Conservation (phyloP, 2,888 invertebrate species). For the Meganola albula region DNA sequence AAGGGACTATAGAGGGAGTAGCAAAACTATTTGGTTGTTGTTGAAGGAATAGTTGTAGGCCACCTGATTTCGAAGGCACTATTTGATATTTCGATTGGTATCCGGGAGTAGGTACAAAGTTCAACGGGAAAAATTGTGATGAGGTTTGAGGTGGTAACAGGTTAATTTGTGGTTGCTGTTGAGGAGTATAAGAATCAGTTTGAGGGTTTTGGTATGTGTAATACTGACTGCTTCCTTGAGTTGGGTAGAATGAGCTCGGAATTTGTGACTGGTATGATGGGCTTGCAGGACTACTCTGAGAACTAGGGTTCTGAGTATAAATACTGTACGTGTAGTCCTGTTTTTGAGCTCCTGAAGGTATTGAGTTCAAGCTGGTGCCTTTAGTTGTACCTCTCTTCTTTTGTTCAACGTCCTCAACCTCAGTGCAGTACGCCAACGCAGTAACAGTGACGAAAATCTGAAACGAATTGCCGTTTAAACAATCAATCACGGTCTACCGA, state of each 20-base stretch:
- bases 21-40: slow-evolving; percentile 48
- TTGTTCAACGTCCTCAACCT: slow-evolving; percentile 60
- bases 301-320: slow-evolving; percentile 49
- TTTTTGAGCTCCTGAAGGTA: slow-evolving; percentile 65
- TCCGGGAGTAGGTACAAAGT: slow-evolving; percentile 59
- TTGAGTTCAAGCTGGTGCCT: slow-evolving; percentile 53
- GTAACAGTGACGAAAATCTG: slow-evolving; percentile 58
- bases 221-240: slow-evolving; percentile 52
- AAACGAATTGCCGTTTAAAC: slow-evolving; percentile 32
- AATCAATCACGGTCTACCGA: slow-evolving; percentile 36
- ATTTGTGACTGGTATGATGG: slow-evolving; percentile 53
- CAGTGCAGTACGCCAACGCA: slow-evolving; percentile 50
- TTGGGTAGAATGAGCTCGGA: slow-evolving; percentile 62
- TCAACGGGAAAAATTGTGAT: slow-evolving; percentile 58
- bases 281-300: slow-evolving; percentile 34
- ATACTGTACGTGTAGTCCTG: slow-evolving; percentile 66
- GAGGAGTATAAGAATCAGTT: slow-evolving; percentile 31
- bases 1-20: slow-evolving; percentile 40
- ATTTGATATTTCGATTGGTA: slow-evolving; percentile 68
- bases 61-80: slow-evolving; percentile 51
- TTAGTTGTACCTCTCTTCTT: slow-evolving; percentile 67
- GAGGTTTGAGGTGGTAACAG: slow-evolving; percentile 42
- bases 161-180: slow-evolving; percentile 45
- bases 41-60: slow-evolving; percentile 56
- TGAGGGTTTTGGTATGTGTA: slow-evolving; percentile 42